Evolutionary conservation across 2,113 vertebrate genomes (phyloP), one percentile per base, ranked within the genome.

Genomic region (Manacus vitellinus): DNA sequence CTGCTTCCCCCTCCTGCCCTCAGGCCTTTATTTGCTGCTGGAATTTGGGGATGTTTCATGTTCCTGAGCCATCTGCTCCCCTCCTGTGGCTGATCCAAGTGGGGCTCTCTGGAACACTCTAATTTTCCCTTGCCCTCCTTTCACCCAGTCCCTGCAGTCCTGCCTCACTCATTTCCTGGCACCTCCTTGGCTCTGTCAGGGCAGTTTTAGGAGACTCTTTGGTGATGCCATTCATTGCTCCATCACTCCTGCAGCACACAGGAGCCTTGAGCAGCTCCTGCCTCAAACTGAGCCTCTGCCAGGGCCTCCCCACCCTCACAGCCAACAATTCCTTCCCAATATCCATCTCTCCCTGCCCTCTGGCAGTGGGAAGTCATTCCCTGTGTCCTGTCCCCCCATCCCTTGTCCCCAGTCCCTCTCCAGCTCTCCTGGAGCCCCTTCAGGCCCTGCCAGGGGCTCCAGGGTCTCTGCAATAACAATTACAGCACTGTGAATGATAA

Each of bases 381-480:
- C 61, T 41, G 33, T 0, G 0, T 75, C 3, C 78, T 83, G 63
- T 6, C 62, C 41, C 39, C 76, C 1, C n/a, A 25, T 0, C 0
- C 37, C 77, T n/a, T 75, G 47, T n/a, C 63, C 41, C 7, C 3
- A 83, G 47, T 17, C 54, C 55, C 12, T 70, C 18, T 49, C 0
- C 71, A 49, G 71, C 62, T 61, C 79, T 55, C n/a, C 63, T 59
- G 55, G 62, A 89, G 39, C 30, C 47, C 46, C 55, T 70, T 8
- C 1, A 8, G 63, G 30, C 54, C 3, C 55, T 83, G 62, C 0
- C 3, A 75, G 61, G 56, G 62, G 46, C 78, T 68, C 87, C 31
- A 17, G 55, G 35, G 0, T 55, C 47, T 23, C 35, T 56, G 30
- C 41, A 43, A 4, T 70, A 56, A 56, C 27, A 15, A 43, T 4